Evolutionary conservation across 1,140 invertebrate species (phyloP), one percentile per base, ranked within the genome.

Genomic region (Mizuhopecten yessoensis): DNA sequence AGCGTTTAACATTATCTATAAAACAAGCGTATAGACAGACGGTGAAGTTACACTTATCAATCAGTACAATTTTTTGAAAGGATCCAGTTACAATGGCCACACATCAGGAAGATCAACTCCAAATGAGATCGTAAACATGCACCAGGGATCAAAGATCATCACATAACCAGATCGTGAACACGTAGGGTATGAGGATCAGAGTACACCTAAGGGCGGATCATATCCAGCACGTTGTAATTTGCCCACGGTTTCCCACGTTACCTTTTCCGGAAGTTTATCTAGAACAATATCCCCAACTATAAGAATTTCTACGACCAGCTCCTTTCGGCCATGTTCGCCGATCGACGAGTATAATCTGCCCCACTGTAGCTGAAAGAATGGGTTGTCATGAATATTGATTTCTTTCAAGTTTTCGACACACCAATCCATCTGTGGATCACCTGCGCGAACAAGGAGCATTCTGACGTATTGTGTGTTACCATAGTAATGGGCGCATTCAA

Each of bases 401-500:
- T 86, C 88, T 39, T 89, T 89, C 11, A 89, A 36, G 15, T 57
- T 89, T 34, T 86, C 57, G 29, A 34, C 11, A 89, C 88, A 89
- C 88, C 88, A 89, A 45, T 89, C 57, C 9, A 89, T 86, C 13
- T 86, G 57, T 20, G 75, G 57, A 33, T 86, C 57, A 45, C 36
- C 88, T 86, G 75, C 57, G n/a, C 88, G 34, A 17, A 89, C 86
- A 20, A 89, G 34, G 13, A 89, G 9, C 29, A 89, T 57, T 33
- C 88, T 57, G 2, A 89, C 88, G 29, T 89, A 89, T 86, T 89
- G 88, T 7, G 88, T 89, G 23, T 57, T 86, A 15, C 88, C 88
- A 89, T 89, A 89, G 34, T 86, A 20, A 86, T 89, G 88, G 9
- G 88, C 88, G 86, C 88, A 89, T 86, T 89, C 88, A 17, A 89